phyloP scores from a whole-genome alignment of 2,888 invertebrate species.

The Balanococcus diminutus region DNA sequence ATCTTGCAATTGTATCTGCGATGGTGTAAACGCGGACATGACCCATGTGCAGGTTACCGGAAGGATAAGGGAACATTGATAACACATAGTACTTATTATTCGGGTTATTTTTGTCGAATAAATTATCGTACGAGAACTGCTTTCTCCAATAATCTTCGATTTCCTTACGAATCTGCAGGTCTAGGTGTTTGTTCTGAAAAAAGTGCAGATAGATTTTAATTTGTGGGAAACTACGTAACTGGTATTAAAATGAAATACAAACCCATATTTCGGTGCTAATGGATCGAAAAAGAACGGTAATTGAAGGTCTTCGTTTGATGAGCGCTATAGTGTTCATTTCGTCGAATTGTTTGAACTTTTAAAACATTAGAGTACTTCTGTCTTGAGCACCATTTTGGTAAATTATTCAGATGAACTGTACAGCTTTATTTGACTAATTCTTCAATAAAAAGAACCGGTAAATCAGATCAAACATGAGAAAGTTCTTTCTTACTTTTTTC shows the following conservation, averaged over 20 bases:
- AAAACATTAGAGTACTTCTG: neutral
- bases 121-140: constrained; percentile 62
- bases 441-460: no score
- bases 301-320: neutral
- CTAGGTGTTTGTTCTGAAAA: neutral
- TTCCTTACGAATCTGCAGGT: constrained; percentile 61
- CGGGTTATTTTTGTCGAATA: constrained; percentile 59
- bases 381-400: neutral
- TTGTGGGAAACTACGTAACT: no score
- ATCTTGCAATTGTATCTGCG: constrained; percentile 89
- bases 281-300: neutral
- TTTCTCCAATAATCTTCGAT: constrained; percentile 76
- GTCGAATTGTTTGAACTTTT: neutral
- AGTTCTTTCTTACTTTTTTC: no score
- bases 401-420: neutral
- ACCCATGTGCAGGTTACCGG: constrained; percentile 96
- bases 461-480: no score
- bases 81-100: constrained; percentile 78
- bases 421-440: no score
- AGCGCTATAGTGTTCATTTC: neutral
- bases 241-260: neutral
- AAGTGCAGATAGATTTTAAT: neutral
- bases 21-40: constrained; percentile 97
- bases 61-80: constrained; percentile 99
- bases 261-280: constrained; percentile 34